Conservation (phyloP, 2,113 vertebrate species). For the Osmerus mordax region DNA sequence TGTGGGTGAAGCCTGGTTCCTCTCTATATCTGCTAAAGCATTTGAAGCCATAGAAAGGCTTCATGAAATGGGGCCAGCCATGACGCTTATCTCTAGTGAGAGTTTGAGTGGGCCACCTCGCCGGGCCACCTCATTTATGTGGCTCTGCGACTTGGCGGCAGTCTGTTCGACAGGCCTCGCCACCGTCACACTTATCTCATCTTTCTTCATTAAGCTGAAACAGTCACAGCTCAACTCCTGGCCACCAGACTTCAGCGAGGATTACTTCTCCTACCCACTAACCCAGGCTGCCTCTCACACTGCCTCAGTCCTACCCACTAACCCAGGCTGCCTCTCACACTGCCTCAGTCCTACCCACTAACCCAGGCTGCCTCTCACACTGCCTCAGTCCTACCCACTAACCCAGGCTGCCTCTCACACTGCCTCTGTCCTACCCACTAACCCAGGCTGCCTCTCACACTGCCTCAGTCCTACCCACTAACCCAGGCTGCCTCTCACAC, state of each 20-base stretch:
- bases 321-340: constrained; percentile 54
- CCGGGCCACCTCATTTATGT: background rate
- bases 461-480: too few species aligned
- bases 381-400: too few species aligned
- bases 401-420: too few species aligned
- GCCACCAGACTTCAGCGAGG: constrained; percentile 14
- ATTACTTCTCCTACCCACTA: constrained; percentile 39
- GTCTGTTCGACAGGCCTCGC: background rate
- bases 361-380: too few species aligned
- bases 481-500: too few species aligned
- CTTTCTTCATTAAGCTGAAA: constrained; percentile 58
- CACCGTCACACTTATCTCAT: constrained; percentile 57
- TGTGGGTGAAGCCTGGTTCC: constrained; percentile 36
- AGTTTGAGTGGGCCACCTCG: constrained; percentile 36
- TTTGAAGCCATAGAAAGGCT: constrained; percentile 51
- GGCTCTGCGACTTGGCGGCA: background rate
- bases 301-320: constrained; percentile 42
- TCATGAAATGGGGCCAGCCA: constrained; percentile 35
- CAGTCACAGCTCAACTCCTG: constrained; percentile 38
- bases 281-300: constrained; percentile 38
- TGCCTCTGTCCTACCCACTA: too few species aligned
- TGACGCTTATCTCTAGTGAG: constrained; percentile 52
- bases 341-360: background rate
- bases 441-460: too few species aligned
- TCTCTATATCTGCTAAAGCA: constrained; percentile 45